A percentile compares a stretch with the other conserved stretches of the same genome.
Evolutionary conservation across 2,797 vertebrate species (phyloP).

Genomic region (Bovichtus variegatus): DNA sequence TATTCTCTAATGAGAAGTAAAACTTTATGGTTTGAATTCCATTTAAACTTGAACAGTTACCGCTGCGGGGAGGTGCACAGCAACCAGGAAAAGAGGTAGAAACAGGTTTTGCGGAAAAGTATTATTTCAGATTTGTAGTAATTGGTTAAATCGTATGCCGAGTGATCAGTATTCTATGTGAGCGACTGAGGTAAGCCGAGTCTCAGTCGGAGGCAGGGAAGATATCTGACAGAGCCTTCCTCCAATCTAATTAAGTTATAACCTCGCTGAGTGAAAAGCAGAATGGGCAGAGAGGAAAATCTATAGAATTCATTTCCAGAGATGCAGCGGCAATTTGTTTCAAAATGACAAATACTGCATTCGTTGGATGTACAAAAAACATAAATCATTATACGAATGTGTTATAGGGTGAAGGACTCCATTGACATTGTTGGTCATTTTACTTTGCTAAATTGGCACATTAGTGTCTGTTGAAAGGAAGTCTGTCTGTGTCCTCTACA

Average conservation of each 20-base stretch:
- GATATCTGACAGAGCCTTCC: constrained; percentile 52
- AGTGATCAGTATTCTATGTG: constrained; percentile 49
- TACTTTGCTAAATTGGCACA: constrained; percentile 24
- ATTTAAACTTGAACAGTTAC: not conserved
- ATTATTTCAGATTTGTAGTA: constrained; percentile 50
- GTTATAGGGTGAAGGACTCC: constrained; percentile 25
- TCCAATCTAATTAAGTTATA: constrained; percentile 73
- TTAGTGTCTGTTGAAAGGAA: constrained; percentile 15
- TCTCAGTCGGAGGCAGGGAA: constrained; percentile 35
- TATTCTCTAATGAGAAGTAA: not conserved
- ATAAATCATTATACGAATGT: constrained; percentile 60
- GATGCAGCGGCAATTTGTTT: constrained; percentile 68
- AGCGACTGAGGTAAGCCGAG: constrained; percentile 26
- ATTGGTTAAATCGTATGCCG: constrained; percentile 51
- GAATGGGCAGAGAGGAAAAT: constrained; percentile 62
- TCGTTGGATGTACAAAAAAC: constrained; percentile 54
- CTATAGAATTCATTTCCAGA: constrained; percentile 74
- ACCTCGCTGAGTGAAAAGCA: constrained; percentile 64
- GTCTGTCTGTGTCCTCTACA: not conserved
- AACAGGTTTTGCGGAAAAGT: constrained; percentile 32
- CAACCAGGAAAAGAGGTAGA: not conserved
- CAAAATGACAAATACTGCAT: constrained; percentile 62
- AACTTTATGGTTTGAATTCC: constrained; percentile 12
- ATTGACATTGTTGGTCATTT: constrained; percentile 41
- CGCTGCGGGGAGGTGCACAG: not conserved